phyloP scores from a whole-genome alignment of 1,140 invertebrate species.

The Tetragnatha versicolor region DNA sequence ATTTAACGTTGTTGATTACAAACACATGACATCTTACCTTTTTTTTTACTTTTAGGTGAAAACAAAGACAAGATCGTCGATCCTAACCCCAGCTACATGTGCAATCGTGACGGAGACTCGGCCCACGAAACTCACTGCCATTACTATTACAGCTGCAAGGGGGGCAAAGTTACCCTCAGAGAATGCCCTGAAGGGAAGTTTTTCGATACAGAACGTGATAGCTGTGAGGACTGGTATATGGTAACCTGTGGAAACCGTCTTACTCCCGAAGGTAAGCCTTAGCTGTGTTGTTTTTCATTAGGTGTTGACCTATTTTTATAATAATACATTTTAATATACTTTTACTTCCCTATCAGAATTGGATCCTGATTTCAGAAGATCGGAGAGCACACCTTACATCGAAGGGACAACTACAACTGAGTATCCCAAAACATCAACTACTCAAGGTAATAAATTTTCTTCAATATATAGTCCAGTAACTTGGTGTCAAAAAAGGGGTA shows the following conservation, averaged over 20 bases:
- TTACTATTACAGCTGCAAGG: slow-evolving; percentile 46
- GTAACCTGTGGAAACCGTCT: slow-evolving; percentile 38
- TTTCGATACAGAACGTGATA: slow-evolving; percentile 8
- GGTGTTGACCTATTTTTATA: not conserved
- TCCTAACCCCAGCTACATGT: not conserved
- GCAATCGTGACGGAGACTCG: not conserved
- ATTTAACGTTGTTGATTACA: too few relatives aligned
- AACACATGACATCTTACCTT: too few relatives aligned
- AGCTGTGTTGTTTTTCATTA: not conserved
- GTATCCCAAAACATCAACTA: not conserved
- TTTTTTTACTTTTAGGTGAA: too few relatives aligned
- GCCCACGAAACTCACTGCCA: slow-evolving; percentile 20
- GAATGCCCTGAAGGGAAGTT: slow-evolving; percentile 33
- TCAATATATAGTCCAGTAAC: too few relatives aligned
- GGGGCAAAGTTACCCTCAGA: not conserved
- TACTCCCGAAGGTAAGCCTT: slow-evolving; percentile 13
- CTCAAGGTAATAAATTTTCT: slow-evolving; percentile 4
- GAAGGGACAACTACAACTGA: not conserved
- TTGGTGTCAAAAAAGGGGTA: too few relatives aligned
- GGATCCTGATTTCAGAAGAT: slow-evolving; percentile 7
- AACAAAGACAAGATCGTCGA: slow-evolving; percentile 26
- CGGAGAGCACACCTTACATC: slow-evolving; percentile 5
- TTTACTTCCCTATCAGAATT: slow-evolving; percentile 14
- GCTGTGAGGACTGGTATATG: slow-evolving; percentile 38
- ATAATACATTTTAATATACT: not conserved